Base-by-base conservation (phyloP, 2,888 invertebrate species). In the Autographa gamma region DNA sequence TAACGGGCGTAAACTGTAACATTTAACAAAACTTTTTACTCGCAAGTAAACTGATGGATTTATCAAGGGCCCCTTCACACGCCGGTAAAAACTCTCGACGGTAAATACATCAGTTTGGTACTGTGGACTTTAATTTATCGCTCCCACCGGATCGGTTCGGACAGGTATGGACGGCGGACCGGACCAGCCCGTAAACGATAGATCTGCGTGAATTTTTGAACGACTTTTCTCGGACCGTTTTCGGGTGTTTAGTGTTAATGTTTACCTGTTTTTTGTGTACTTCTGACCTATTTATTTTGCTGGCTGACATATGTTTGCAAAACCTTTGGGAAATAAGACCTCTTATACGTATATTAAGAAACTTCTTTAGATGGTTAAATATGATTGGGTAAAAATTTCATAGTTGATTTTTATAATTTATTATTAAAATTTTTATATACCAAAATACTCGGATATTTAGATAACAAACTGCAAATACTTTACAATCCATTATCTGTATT, bases 61-160 rank as follows among this genome's bases (percentile, higher is more conserved):
- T 88, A 89, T 89, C 89, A 87, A 85, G 85, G 86, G 87, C 79
- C 84, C 82, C 81, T 87, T 85, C 84, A 86, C 83, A 83, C 83
- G 77, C 68, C 74, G 79, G 86, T 86, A 86, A 88, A 88, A 86
- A 86, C 82, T 85, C 88, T 84, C 87, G 19, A 71, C 81, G 85
- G 88, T 83, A 83, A 79, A 83, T 83, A 83, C 81, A 86, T 88
- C 88, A 87, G 83, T 76, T 85, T 75, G 81, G 72, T 73, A 76
- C 76, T 80, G 68, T 73, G 76, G 85, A 77, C 76, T 83, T 83
- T 83, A 87, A 88, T 88, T 88, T 89, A 89, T 89, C 72, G 84
- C 73, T 82, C 89, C 88, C 84, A 64, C 77, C 76, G 86, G 86
- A 86, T 79, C 71, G 82, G 56, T 18, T 70, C 65, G 69, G 84